A percentile compares a stretch with the other conserved stretches of the same genome.
Evolutionary conservation across 2,888 invertebrate genomes (phyloP).

Genomic region (Calliscelio sp.): DNA sequence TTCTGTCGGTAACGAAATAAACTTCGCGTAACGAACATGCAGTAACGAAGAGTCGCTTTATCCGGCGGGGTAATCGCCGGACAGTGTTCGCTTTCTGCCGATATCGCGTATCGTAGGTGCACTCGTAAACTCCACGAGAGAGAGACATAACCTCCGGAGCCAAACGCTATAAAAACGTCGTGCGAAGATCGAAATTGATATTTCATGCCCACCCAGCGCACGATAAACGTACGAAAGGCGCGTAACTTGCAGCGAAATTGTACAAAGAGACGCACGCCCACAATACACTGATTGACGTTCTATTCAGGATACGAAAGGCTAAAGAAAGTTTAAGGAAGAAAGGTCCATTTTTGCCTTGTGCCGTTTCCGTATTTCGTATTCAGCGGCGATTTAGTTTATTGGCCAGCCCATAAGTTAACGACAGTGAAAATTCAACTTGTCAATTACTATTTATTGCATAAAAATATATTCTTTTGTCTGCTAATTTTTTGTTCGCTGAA

Average conservation of each 20-base stretch:
- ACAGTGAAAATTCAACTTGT: no score
- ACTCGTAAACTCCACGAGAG: constrained; percentile 78
- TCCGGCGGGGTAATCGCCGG: constrained; percentile 63
- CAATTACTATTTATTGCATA: no score
- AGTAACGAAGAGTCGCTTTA: constrained; percentile 69
- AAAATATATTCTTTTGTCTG: no score
- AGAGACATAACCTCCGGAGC: constrained; percentile 79
- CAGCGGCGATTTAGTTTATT: no score
- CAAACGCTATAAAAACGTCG: constrained; percentile 78
- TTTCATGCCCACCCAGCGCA: constrained; percentile 77
- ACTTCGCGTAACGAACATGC: constrained; percentile 41
- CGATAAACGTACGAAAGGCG: constrained; percentile 75
- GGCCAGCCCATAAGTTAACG: no score
- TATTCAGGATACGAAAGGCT: constrained; percentile 66
- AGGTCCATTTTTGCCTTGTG: no score
- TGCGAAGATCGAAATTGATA: constrained; percentile 80
- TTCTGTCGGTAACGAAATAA: constrained; percentile 65
- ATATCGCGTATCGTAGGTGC: constrained; percentile 73
- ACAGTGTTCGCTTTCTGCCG: constrained; percentile 62
- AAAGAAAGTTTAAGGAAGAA: no score
- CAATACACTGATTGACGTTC: constrained; percentile 69
- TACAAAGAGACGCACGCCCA: constrained; percentile 73
- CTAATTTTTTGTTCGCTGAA: no score
- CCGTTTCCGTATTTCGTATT: no score
- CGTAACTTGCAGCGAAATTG: constrained; percentile 71